phyloP scores from a whole-genome alignment of 2,797 vertebrate genomes.

The Peromyscus aztecus region DNA sequence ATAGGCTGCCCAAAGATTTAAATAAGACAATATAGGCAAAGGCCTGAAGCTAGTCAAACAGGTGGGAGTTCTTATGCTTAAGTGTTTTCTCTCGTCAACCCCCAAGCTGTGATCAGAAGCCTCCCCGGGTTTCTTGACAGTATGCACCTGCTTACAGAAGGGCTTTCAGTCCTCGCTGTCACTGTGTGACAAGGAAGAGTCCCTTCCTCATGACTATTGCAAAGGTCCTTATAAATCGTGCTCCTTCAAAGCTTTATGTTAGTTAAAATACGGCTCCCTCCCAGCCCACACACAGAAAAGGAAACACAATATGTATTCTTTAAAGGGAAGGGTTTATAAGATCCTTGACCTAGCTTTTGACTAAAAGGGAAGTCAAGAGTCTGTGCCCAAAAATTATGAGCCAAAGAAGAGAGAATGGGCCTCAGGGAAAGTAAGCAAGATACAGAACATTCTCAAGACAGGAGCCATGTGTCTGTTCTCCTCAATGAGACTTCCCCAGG shows the following conservation, averaged over 20 bases:
- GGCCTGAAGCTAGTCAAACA: neutral
- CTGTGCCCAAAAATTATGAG: neutral
- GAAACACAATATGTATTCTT: neutral
- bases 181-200: neutral
- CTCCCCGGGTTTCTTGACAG: neutral
- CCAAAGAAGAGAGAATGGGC: neutral
- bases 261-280: neutral
- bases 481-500: neutral
- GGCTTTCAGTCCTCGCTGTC: neutral
- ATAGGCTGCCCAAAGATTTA: neutral
- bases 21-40: neutral
- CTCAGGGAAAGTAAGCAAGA: neutral
- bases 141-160: neutral
- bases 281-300: neutral
- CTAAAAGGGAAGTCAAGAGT: neutral
- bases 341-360: constrained; percentile 30
- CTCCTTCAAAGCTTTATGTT: neutral
- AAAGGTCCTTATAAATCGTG: neutral
- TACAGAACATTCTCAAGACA: neutral
- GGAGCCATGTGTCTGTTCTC: neutral
- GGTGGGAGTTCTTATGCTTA: neutral
- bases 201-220: neutral
- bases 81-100: fast-evolving
- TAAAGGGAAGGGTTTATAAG: neutral
- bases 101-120: neutral